phyloP scores from a whole-genome alignment of 1,140 invertebrate species.

The Drosophila ironensis region DNA sequence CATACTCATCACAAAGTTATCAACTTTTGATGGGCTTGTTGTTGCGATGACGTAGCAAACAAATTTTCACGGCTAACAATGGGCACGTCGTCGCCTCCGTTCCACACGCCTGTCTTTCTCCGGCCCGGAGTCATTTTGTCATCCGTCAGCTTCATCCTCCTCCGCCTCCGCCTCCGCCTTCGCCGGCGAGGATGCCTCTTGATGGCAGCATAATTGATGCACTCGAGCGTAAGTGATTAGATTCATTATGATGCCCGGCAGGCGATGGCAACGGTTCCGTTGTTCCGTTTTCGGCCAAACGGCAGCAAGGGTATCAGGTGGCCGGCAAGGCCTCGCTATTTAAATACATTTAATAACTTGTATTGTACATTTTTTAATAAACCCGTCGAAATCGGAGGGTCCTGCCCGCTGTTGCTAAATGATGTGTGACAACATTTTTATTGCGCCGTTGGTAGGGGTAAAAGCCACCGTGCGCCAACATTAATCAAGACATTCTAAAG shows the following conservation, averaged over 20 bases:
- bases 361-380: slow-evolving; percentile 24
- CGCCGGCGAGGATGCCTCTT: slow-evolving; percentile 38
- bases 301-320: slow-evolving; percentile 53
- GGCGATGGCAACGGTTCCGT: slow-evolving; percentile 54
- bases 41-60: slow-evolving; percentile 72
- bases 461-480: slow-evolving; percentile 76
- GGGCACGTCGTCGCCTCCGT: slow-evolving; percentile 47
- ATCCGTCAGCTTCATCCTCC: slow-evolving; percentile 28
- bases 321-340: slow-evolving; percentile 20
- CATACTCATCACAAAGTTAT: slow-evolving; percentile 66
- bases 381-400: not conserved
- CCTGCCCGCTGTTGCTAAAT: slow-evolving; percentile 49
- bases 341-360: slow-evolving; percentile 43
- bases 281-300: not conserved
- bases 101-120: slow-evolving; percentile 57
- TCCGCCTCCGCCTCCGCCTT: slow-evolving; percentile 1
- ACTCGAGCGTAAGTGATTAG: slow-evolving; percentile 82
- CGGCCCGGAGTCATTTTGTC: slow-evolving; percentile 54
- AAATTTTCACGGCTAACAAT: slow-evolving; percentile 70
- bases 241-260: slow-evolving; percentile 80
- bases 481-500: slow-evolving; percentile 71
- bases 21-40: slow-evolving; percentile 63
- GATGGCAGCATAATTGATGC: slow-evolving; percentile 81
- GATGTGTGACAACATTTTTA: slow-evolving; percentile 77
- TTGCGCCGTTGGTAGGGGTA: slow-evolving; percentile 56